Base-by-base conservation (phyloP, 37 sponge, comb jelly and placozoan genomes). In the Tethya wilhelma region DNA sequence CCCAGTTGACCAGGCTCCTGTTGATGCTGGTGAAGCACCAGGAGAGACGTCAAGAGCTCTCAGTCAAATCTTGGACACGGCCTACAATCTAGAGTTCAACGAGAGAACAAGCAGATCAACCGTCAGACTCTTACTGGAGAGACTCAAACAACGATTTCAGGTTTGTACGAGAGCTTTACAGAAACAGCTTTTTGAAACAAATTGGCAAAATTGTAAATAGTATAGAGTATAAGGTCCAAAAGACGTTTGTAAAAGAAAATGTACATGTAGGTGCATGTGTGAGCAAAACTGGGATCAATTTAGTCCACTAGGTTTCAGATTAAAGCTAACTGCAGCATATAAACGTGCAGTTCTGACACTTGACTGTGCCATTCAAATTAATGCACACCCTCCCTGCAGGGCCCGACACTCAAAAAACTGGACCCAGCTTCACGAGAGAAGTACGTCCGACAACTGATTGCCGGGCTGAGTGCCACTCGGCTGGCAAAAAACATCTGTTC, bases 401-500 rank as follows among this genome's bases (percentile, higher is more conserved):
- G 87, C 41, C 74, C 86, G 19, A 34, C 89, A 20, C 83, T 78
- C 43, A 86, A 86, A 59, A 85, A 85, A 49, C 38, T 96, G 37
- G 91, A 96, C 64, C 69, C 38, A 25, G 63, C 46, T 22, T 96
- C 94, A 94, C 89, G 76, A 28, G 86, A 88, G 77, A 90, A 90
- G 69, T 82, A 89, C 43, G 89, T 72, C 25, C 67, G 80, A 42
- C 86, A 87, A 44, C 79, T 90, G 5, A 86, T 96, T 32, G 56
- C 59, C 0, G 81, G 91, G 29, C 49, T 96, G 40, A 93, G 88
- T 84, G 82, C 89, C 17, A 56, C 82, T 4, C 78, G 86, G 32
- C 90, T 96, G 31, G 89, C 97, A 32, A 91, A 92, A 80, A 87
- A 81, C 53, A 86, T 93, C 68, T 94, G 89, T 56, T 46, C 86